These are phyloP conservation scores for Pipistrellus nathusii DNA, from an alignment of 2,797 vertebrate genomes.

Conservation along the genomic window DNA sequence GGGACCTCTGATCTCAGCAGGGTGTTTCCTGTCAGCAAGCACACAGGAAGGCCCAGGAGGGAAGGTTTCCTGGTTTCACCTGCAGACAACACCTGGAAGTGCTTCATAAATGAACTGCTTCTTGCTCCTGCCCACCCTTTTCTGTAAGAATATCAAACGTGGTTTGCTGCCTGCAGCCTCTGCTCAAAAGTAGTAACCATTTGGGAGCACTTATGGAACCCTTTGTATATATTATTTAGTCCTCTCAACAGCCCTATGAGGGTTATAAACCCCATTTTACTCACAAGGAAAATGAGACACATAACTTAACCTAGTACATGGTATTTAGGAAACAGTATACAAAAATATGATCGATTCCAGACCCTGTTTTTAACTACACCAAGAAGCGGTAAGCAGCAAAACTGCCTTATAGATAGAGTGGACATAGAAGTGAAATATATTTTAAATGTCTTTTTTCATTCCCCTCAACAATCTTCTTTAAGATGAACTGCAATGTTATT, in stretches of 20 bases:
- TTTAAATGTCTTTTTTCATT: background rate
- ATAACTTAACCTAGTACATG: background rate
- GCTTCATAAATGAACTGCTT: background rate
- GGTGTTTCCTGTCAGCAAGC: background rate
- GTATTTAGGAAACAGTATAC: background rate
- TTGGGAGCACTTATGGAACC: background rate
- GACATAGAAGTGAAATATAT: background rate
- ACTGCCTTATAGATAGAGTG: background rate
- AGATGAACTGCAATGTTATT: background rate
- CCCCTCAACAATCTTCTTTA: background rate
- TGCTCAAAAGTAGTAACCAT: background rate
- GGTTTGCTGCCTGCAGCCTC: background rate
- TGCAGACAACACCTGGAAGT: no score
- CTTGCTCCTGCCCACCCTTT: background rate
- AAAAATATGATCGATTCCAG: background rate
- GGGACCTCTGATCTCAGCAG: background rate
- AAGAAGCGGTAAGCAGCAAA: background rate
- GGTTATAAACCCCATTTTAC: background rate
- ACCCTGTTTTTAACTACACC: background rate
- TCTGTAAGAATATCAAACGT: background rate
- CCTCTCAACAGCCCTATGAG: background rate
- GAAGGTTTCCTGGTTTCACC: background rate
- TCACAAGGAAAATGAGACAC: constrained; percentile 13
- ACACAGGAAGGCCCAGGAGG: rapidly evolving
- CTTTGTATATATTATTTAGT: background rate